phyloP scores from a whole-genome alignment of 2,888 invertebrate genomes.

The Drosophila putrida region DNA sequence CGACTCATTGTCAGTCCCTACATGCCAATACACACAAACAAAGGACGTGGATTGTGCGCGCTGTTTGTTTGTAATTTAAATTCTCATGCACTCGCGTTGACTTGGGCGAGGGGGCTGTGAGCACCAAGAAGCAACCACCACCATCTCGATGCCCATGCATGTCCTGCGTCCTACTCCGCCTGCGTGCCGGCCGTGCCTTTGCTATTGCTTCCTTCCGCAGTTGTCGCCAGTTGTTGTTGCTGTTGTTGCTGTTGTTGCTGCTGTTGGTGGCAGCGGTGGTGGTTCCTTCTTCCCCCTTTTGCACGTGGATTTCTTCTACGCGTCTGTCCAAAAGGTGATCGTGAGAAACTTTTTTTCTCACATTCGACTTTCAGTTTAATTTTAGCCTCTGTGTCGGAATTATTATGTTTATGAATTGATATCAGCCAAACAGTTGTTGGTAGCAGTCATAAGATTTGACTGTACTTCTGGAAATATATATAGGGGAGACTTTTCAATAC shows the following conservation, averaged over 20 bases:
- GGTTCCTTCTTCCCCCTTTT: constrained; percentile 83
- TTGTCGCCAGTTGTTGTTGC: constrained; percentile 53
- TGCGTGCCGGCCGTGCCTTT: constrained; percentile 49
- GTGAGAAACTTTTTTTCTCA: constrained; percentile 83
- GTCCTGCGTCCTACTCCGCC: constrained; percentile 76
- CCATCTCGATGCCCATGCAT: constrained; percentile 22
- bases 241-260: constrained; percentile 40
- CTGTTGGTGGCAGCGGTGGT: constrained; percentile 46
- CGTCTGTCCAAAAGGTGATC: constrained; percentile 74
- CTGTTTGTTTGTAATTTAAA: constrained; percentile 75
- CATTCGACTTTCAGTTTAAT: constrained; percentile 70
- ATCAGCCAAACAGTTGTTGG: constrained; percentile 56
- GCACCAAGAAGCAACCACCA: constrained; percentile 48
- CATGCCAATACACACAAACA: constrained; percentile 70
- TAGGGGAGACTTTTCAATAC: neutral
- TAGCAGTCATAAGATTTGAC: constrained; percentile 44
- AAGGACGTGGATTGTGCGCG: constrained; percentile 62
- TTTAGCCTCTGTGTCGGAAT: constrained; percentile 70
- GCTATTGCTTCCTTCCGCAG: constrained; percentile 62
- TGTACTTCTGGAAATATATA: constrained; percentile 52
- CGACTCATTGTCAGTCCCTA: constrained; percentile 45
- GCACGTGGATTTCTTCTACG: constrained; percentile 81
- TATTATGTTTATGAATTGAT: constrained; percentile 76
- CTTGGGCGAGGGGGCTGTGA: constrained; percentile 49
- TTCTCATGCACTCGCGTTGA: constrained; percentile 72